Conservation (phyloP, 2,888 invertebrate genomes). For the Limnephilus marmoratus region DNA sequence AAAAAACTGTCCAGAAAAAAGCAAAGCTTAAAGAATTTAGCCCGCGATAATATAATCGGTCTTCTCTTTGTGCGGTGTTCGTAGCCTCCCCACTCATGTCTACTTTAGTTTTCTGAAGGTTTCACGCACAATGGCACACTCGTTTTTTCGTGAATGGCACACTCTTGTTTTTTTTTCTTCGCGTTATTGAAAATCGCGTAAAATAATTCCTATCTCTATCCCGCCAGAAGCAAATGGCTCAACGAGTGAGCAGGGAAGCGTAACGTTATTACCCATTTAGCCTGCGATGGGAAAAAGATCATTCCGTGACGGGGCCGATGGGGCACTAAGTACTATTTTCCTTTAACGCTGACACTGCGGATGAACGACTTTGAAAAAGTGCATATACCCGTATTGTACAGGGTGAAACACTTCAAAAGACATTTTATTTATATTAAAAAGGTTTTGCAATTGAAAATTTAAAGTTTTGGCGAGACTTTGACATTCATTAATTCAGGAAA, state of each 20-base stretch:
- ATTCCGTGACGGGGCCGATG: background rate
- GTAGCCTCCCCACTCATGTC: too few species aligned
- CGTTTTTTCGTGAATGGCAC: too few species aligned
- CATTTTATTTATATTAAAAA: background rate
- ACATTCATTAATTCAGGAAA: too few species aligned
- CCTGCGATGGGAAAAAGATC: constrained; percentile 11
- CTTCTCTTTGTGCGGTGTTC: too few species aligned
- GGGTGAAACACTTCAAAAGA: background rate
- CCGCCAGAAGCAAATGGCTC: background rate
- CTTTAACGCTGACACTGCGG: background rate
- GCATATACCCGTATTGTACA: background rate
- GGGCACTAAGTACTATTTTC: background rate
- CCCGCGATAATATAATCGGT: too few species aligned
- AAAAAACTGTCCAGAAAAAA: too few species aligned
- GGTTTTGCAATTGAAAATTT: background rate
- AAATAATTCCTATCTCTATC: background rate
- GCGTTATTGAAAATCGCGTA: background rate
- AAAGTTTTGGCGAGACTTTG: too few species aligned
- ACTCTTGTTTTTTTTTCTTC: background rate
- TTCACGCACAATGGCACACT: too few species aligned
- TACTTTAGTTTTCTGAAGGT: too few species aligned
- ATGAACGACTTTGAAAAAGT: background rate
- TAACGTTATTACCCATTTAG: constrained; percentile 18
- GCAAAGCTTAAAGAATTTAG: too few species aligned
- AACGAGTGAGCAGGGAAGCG: background rate